These are phyloP conservation scores for Lepidochrysops patricia DNA, from an alignment of 2,888 invertebrate species.

Conservation along the genomic window DNA sequence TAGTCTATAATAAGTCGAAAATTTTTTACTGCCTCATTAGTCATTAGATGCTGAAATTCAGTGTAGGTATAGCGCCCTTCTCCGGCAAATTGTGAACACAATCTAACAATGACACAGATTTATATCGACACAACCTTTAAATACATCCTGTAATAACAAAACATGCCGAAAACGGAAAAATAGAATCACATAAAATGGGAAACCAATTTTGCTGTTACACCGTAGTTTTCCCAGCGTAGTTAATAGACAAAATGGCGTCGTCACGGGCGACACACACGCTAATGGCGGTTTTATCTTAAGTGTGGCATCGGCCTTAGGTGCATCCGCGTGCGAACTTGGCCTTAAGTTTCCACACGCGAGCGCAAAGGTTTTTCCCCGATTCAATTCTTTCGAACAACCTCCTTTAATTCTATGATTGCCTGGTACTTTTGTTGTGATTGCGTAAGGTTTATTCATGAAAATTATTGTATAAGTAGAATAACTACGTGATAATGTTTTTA, in stretches of 20 bases:
- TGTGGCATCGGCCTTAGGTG: constrained; percentile 63
- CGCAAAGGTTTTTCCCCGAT: not conserved
- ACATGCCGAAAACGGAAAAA: constrained; percentile 15
- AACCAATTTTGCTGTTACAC: constrained; percentile 46
- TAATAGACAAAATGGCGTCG: constrained; percentile 63
- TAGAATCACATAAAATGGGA: constrained; percentile 35
- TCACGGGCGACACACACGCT: constrained; percentile 65
- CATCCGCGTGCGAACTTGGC: constrained; percentile 54
- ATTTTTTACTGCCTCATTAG: too few species aligned
- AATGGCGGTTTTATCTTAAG: constrained; percentile 59
- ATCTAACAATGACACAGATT: constrained; percentile 1
- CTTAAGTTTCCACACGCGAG: constrained; percentile 26
- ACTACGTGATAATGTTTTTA: not conserved
- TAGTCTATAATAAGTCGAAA: too few species aligned
- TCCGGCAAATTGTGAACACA: not conserved
- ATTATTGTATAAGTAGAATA: not conserved
- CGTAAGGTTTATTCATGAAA: not conserved
- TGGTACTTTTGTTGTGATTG: not conserved
- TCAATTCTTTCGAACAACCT: not conserved
- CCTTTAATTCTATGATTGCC: not conserved
- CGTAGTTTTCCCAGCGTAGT: constrained; percentile 60
- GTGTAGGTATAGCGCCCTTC: not conserved
- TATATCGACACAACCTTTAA: not conserved
- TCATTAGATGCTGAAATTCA: not conserved
- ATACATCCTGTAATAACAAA: constrained; percentile 7